These are phyloP conservation scores for Theretra japonica DNA, from an alignment of 2,888 invertebrate genomes.

Conservation along the genomic window DNA sequence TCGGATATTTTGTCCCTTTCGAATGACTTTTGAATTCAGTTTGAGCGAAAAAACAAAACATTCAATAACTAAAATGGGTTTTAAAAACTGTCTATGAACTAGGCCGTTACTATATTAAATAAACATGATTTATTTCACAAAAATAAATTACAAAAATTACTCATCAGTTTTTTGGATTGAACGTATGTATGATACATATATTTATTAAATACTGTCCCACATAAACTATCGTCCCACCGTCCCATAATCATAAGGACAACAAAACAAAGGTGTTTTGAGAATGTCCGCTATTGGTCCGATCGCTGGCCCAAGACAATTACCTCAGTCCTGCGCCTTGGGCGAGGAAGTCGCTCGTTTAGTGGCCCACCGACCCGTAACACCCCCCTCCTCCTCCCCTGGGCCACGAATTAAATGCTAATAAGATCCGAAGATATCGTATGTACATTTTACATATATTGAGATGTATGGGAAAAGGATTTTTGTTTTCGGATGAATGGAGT, in stretches of 20 bases:
- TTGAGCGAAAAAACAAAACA: no score
- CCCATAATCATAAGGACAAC: not conserved
- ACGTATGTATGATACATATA: no score
- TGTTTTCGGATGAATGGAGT: constrained; percentile 30
- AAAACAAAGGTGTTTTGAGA: constrained; percentile 5
- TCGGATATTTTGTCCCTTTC: no score
- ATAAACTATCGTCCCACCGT: no score
- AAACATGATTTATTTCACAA: no score
- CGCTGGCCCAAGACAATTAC: constrained; percentile 50
- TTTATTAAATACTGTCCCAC: no score
- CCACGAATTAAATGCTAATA: constrained; percentile 83
- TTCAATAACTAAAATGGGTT: no score
- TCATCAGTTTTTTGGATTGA: no score
- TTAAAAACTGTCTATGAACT: no score
- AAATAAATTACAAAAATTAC: no score
- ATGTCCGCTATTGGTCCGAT: constrained; percentile 9
- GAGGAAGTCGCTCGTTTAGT: constrained; percentile 81
- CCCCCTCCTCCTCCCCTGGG: constrained; percentile 73
- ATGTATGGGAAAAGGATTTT: constrained; percentile 52
- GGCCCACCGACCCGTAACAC: constrained; percentile 80
- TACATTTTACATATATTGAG: constrained; percentile 47
- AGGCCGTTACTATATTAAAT: no score
- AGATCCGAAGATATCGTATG: constrained; percentile 65
- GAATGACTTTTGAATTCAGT: no score
- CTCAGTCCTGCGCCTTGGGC: constrained; percentile 67